phyloP scores from a whole-genome alignment of 2,113 vertebrate species.

The Myiopsitta monachus region DNA sequence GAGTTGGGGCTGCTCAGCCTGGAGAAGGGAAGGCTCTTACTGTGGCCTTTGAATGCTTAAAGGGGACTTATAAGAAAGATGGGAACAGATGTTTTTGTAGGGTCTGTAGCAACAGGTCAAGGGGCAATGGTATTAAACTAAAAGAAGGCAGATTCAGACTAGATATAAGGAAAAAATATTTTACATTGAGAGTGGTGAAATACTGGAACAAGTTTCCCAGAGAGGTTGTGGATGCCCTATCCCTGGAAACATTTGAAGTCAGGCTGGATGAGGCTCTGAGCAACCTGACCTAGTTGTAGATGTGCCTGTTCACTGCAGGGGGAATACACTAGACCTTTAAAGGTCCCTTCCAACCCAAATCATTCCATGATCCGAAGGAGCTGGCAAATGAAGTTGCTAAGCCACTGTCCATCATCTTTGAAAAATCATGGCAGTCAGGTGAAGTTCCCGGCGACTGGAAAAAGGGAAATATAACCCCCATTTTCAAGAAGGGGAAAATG shows the following conservation, averaged over 20 bases:
- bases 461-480: no score
- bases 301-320: neutral
- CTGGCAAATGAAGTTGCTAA: no score
- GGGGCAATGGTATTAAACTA: neutral
- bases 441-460: no score
- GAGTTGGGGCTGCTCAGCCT: neutral
- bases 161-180: neutral
- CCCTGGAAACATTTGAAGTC: neutral
- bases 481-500: no score
- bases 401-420: no score
- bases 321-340: neutral
- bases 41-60: neutral
- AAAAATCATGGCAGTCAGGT: no score
- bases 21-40: neutral
- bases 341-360: neutral
- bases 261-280: neutral
- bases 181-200: neutral
- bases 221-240: neutral
- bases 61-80: neutral
- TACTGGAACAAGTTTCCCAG: neutral
- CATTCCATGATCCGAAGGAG: neutral
- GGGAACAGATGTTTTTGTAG: neutral
- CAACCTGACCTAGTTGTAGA: neutral
- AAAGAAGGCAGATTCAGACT: neutral
- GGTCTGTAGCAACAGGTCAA: neutral